These are phyloP conservation scores for Falco berigora DNA, from an alignment of 2,797 vertebrate genomes.

Conservation along the genomic window DNA sequence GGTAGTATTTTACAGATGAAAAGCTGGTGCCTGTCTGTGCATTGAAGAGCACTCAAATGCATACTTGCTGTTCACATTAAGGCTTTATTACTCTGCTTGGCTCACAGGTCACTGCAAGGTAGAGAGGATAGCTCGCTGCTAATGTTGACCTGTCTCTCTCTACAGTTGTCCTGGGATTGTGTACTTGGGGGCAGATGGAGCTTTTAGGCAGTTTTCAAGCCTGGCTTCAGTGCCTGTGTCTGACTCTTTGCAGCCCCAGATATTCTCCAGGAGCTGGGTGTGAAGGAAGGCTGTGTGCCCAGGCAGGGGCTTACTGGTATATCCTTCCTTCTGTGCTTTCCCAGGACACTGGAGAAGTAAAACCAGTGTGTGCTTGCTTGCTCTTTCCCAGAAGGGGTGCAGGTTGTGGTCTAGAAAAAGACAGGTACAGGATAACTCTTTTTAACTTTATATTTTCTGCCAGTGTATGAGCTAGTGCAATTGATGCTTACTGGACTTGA, in stretches of 20 bases:
- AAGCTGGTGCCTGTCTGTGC: fast-evolving
- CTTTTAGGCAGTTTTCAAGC: neutral
- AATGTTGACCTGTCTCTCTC: neutral
- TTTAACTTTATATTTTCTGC: neutral
- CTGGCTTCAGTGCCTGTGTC: neutral
- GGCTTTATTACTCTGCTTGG: neutral
- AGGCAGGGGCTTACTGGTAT: neutral
- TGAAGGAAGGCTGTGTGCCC: neutral
- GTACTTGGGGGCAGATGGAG: neutral
- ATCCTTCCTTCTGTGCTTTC: neutral
- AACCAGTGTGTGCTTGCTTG: neutral
- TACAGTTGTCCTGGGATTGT: neutral
- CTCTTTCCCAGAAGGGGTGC: neutral
- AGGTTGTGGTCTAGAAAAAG: neutral
- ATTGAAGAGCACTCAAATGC: neutral
- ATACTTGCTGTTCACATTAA: neutral
- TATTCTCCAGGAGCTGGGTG: neutral
- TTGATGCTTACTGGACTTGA: neutral
- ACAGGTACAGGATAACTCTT: neutral
- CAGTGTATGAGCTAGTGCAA: neutral
- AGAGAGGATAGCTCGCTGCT: neutral
- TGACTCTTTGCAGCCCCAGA: neutral
- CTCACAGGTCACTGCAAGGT: neutral
- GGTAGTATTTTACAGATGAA: neutral
- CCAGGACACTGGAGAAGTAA: neutral